A percentile compares a stretch with the other conserved stretches of the same genome.
Conservation (phyloP, 2,113 vertebrate species). For the Cnemophilus loriae region DNA sequence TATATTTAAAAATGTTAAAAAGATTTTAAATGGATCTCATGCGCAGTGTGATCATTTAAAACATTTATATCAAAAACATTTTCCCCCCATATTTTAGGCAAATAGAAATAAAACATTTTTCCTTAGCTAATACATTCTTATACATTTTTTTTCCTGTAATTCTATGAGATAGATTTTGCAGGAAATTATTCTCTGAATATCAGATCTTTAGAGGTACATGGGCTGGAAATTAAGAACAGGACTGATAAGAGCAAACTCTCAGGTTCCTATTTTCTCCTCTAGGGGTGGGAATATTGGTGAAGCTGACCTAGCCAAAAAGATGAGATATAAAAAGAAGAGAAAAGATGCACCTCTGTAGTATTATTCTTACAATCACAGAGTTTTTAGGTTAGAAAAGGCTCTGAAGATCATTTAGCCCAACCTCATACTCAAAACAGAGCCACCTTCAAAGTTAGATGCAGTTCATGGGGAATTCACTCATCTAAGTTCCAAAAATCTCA, state of each 20-base stretch:
- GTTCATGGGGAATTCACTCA: background rate
- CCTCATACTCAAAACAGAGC: background rate
- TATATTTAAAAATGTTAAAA: constrained; percentile 29
- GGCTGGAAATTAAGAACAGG: background rate
- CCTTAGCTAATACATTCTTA: background rate
- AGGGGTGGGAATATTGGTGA: background rate
- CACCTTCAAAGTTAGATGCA: background rate
- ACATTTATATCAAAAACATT: background rate
- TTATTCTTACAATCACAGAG: background rate
- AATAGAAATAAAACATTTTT: background rate
- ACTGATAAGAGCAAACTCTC: background rate
- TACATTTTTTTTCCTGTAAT: background rate
- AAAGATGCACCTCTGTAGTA: background rate
- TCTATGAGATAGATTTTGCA: background rate
- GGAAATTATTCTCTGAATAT: background rate
- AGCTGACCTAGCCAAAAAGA: background rate
- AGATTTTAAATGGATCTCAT: constrained; percentile 12
- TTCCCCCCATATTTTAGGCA: background rate
- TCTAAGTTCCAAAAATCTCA: background rate
- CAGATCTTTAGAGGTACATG: background rate
- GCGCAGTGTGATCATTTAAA: constrained; percentile 11
- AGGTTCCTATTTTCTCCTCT: background rate
- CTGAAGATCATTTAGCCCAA: background rate
- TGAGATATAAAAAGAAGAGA: background rate
- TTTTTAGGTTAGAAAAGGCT: background rate